phyloP scores from a whole-genome alignment of 2,888 invertebrate species.

The Temnothorax unifasciatus region DNA sequence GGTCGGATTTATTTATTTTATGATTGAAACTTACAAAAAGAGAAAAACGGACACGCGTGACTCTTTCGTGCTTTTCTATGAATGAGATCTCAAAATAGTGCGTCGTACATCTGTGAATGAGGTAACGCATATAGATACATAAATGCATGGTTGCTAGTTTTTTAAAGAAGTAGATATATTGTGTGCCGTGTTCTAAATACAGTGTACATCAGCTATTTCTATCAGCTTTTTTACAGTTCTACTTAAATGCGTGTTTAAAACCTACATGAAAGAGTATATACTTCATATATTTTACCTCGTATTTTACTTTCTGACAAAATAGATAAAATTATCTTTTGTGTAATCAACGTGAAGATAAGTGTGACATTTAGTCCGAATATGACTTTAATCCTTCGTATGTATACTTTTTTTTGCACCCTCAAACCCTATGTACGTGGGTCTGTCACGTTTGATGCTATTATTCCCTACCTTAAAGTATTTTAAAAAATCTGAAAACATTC shows the following conservation, averaged over 20 bases:
- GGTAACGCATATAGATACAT: conserved; percentile 53
- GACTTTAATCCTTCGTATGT: neutral
- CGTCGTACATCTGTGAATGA: conserved; percentile 55
- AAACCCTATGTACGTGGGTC: no score
- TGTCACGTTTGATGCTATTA: no score
- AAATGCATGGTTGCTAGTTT: conserved; percentile 26
- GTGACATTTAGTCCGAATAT: no score
- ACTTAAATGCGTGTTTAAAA: neutral
- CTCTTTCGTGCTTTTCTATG: conserved; percentile 65
- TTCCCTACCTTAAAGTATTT: no score
- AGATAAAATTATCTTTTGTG: neutral
- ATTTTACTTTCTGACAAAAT: neutral
- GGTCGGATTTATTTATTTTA: conserved; percentile 26
- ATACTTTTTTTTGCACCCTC: no score
- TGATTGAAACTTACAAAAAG: conserved; percentile 2
- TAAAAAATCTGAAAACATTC: no score
- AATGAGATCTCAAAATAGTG: conserved; percentile 62
- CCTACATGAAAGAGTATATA: neutral
- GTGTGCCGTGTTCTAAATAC: neutral
- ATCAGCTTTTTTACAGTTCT: neutral
- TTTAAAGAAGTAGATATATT: neutral
- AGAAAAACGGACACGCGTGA: neutral
- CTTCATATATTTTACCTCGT: neutral
- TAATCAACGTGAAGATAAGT: neutral
- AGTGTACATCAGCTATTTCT: neutral